Evolutionary conservation across 2,797 vertebrate genomes (phyloP).

Genomic region (Girardinus metallicus): DNA sequence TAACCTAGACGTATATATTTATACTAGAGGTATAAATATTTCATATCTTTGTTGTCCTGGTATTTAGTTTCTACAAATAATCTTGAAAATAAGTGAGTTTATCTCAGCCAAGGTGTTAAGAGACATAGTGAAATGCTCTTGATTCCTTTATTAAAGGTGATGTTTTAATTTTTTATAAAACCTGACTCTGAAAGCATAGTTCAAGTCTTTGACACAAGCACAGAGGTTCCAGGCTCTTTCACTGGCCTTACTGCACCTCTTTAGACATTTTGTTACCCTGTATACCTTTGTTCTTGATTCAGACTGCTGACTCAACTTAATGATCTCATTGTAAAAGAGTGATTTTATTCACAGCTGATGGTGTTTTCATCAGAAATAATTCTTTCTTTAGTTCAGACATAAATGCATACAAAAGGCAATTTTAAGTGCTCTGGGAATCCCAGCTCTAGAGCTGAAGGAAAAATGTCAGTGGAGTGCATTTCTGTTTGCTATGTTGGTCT

Average conservation of each 20-base stretch:
- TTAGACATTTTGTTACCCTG: neutral
- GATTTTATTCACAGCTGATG: neutral
- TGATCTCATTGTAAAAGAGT: neutral
- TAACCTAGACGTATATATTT: neutral
- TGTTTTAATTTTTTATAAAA: too few species aligned
- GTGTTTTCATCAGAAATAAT: neutral
- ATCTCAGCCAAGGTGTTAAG: neutral
- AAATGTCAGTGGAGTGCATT: constrained; percentile 23
- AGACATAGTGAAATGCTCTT: too few species aligned
- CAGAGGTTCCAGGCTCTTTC: neutral
- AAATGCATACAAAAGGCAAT: neutral
- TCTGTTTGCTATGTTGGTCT: constrained; percentile 49
- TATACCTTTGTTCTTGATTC: neutral
- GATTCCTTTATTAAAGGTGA: too few species aligned
- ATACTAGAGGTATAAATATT: neutral
- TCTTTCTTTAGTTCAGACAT: neutral
- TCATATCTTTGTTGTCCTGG: neutral
- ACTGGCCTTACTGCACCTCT: too few species aligned
- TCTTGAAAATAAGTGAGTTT: neutral
- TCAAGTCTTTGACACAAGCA: neutral
- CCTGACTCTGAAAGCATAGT: neutral
- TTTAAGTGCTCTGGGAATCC: neutral
- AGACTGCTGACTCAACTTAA: neutral
- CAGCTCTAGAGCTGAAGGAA: constrained; percentile 13
- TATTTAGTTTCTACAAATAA: neutral